phyloP scores from a whole-genome alignment of 1,140 invertebrate genomes.

The Limonius californicus region DNA sequence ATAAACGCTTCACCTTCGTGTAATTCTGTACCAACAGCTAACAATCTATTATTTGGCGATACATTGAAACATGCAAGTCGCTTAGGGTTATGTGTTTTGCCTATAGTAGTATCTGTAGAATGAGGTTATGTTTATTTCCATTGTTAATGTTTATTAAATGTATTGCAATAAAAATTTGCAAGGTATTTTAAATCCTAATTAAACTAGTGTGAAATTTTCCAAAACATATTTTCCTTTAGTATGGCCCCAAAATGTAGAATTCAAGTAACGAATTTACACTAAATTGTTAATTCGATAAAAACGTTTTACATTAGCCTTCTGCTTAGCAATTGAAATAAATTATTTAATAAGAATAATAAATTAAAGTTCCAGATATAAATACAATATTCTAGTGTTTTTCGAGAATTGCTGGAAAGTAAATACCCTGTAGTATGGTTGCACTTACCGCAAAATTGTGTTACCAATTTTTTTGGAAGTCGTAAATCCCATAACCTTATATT shows the following conservation, averaged over 20 bases:
- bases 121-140: slow-evolving; percentile 7
- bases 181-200: too few relatives aligned
- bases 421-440: neutral
- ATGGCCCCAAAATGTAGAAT: too few relatives aligned
- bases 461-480: slow-evolving; percentile 49
- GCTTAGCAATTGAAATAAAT: too few relatives aligned
- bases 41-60: slow-evolving; percentile 63
- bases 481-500: slow-evolving; percentile 62
- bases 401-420: too few relatives aligned
- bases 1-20: slow-evolving; percentile 68
- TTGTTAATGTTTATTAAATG: neutral
- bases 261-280: too few relatives aligned
- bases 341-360: too few relatives aligned
- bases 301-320: too few relatives aligned
- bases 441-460: slow-evolving; percentile 44
- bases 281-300: too few relatives aligned
- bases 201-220: too few relatives aligned
- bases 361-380: too few relatives aligned
- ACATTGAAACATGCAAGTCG: slow-evolving; percentile 72
- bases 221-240: too few relatives aligned
- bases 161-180: neutral
- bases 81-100: slow-evolving; percentile 47
- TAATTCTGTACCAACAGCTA: slow-evolving; percentile 75
- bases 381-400: too few relatives aligned
- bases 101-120: slow-evolving; percentile 37